Evolutionary conservation across 2,113 vertebrate genomes (phyloP), one percentile per base, ranked within the genome.

Genomic region (Saccopteryx bilineata): DNA sequence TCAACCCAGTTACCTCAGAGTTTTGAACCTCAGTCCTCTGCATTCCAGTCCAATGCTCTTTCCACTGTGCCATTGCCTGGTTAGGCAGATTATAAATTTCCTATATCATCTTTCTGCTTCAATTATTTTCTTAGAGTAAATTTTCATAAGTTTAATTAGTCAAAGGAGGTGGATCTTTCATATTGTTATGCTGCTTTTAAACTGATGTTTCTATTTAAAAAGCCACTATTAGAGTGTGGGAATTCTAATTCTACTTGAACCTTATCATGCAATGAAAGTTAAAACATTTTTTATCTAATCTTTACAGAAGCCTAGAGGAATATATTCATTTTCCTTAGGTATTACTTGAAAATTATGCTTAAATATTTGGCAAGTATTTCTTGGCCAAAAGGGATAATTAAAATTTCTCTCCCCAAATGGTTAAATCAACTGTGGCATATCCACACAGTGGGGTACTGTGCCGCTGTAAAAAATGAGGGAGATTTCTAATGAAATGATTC

Each of bases 141-240:
- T 48, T 68, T 46, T 76, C 33, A 31, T 78, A 76, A 91, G 50
- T 93, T 94, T 31, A 95, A 68, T 91, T 93, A 91, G 24, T 95
- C 24, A 69, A 92, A 82, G 19, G 33, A 94, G 26, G 15, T 79
- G 9, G 33, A 12, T 78, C 18, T 89, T 88, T 60, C 3, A 72
- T 76, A 71, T 54, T 92, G 12, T 19, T 75, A 58, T 71, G 7
- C 48, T 85, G 10, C 46, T 83, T 94, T 93, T 31, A 87, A 94
- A 94, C 71, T 94, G n/a, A 39, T 90, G 9, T 65, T 78, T 93
- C 31, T 76, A 17, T 91, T 93, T n/a, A 74, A 4, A 68, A 86
- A 79, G 72, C 50, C 26, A 52, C 46, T 26, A 63, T 46, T 65
- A 28, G 65, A 48, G 33, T 93, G 8, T 89, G 54, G 93, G 72